Evolutionary conservation across 1,140 invertebrate genomes (phyloP), one percentile per base, ranked within the genome.

Genomic region (Bradysia coprophila): DNA sequence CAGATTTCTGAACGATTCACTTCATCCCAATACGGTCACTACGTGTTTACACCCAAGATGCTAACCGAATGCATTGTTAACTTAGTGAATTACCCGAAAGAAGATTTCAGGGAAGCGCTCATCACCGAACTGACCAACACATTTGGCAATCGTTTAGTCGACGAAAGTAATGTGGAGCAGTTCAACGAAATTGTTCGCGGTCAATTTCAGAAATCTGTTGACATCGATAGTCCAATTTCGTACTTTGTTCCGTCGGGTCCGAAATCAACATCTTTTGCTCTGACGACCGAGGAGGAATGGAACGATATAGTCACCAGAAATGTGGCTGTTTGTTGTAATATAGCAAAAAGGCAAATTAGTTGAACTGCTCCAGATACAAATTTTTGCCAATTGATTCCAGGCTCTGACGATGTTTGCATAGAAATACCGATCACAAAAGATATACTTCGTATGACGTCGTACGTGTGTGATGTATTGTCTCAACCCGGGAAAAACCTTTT

Each of bases 131-230:
- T 78, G 4, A 58, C 69, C 20, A 62, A 78, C 46, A 68, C 89
- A 48, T 93, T 93, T 59, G 66, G 69, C 45, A 84, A 92, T 53
- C 71, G 78, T 51, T 63, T 94, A 19, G 70, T 78, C 2, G 71
- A 68, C 23, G 59, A 68, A 20, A 72, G 83, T 18, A 75, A 88
- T 46, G 69, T 68, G 36, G 55, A 61, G 3, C 69, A 72, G 52
- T 86, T 86, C 57, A 73, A 80, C 48, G 54, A 63, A 5, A 72
- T 89, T 45, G 45, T 67, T 56, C 66, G 68, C 44, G 67, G 70
- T 55, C 55, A 63, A 38, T 56, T 81, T 49, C 69, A 67, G 40
- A 64, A 67, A 55, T 57, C 69, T 23, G 49, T 40, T 23, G 16
- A 40, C 3, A 23, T 48, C 20, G 54, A 53, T 41, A 57, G 56